Evolutionary conservation across 1,140 invertebrate species (phyloP), one percentile per base, ranked within the genome.

Genomic region (Uloborus diversus): DNA sequence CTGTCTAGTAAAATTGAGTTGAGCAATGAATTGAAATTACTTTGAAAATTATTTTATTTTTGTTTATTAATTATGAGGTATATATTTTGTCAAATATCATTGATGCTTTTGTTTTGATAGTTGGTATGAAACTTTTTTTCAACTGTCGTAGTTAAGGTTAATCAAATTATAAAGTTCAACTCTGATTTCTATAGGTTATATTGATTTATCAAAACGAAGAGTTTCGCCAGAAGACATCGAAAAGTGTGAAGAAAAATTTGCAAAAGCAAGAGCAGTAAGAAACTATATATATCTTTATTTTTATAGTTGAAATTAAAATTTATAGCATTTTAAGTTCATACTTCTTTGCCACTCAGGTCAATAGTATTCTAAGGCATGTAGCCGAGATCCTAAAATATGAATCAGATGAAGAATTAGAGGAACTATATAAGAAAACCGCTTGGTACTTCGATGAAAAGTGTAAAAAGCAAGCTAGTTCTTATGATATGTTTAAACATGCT

Each of bases 401-500:
- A 84, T 92, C 88, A 73, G 94, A 98, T 85, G 93, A 95, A 82
- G 93, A 99, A 85, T 87, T 99, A 42, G 97, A 99, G 85, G 94
- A 98, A 79, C 88, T 99, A 0, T 99, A 99, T 87, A 91, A 93
- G 83, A 96, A 96, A 85, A 99, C 98, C n/a, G 98, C 98, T 1
- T 99, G 98, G 98, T 90, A 93, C 86, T 99, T 99, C 89, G 98
- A 99, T 87, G 94, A 96, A 84, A 99, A 99, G 87, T 94, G 95
- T 85, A 99, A 97, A 85, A 98, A 96, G 86, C 94, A 96, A 86
- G 93, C 93, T 25, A 95, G 94, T 47, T 95, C 96, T 57, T 99
- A 98, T 88, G 98, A 99, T 87, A 94, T 96, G 82, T 99, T 99
- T 85, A 99, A 99, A 88, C 96, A 98, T 88, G 95, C 97, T 84